Conservation (phyloP, 2,888 invertebrate species). For the Apeira syringaria region DNA sequence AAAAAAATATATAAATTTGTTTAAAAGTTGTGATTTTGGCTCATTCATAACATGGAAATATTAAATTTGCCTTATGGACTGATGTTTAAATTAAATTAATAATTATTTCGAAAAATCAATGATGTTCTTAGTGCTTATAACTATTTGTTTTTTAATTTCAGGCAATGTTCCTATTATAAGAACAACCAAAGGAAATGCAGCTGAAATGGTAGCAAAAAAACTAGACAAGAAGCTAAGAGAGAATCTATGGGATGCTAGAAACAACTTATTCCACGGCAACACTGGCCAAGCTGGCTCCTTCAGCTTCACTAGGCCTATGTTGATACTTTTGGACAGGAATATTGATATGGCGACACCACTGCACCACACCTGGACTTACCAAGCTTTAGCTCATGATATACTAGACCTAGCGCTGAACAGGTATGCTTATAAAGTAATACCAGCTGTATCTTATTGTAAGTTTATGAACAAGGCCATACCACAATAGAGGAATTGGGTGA, state of each 20-base stretch:
- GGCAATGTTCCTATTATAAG: slow-evolving; percentile 95
- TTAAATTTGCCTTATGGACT: too few relatives aligned
- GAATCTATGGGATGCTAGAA: slow-evolving; percentile 97
- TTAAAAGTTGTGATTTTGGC: too few relatives aligned
- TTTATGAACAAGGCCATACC: too few relatives aligned
- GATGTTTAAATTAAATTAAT: too few relatives aligned
- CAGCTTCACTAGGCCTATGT: slow-evolving; percentile 96
- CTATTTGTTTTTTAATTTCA: slow-evolving; percentile 46
- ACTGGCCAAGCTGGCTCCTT: slow-evolving; percentile 89
- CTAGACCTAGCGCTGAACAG: slow-evolving; percentile 95
- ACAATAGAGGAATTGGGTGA: too few relatives aligned
- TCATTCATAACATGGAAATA: too few relatives aligned
- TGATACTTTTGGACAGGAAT: slow-evolving; percentile 96
- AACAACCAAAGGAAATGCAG: slow-evolving; percentile 97
- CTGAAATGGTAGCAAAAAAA: slow-evolving; percentile 99
- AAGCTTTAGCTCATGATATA: slow-evolving; percentile 98
- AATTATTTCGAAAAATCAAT: too few relatives aligned
- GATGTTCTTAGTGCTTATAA: too few relatives aligned
- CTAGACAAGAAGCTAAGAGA: slow-evolving; percentile 98
- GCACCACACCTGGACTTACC: slow-evolving; percentile 99
- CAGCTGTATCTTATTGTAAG: too few relatives aligned
- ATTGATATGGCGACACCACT: slow-evolving; percentile 98
- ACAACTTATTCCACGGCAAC: slow-evolving; percentile 96
- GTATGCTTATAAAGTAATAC: slow-evolving; percentile 51
- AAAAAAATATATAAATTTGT: too few relatives aligned